Evolutionary conservation across 2,888 invertebrate species (phyloP), one percentile per base, ranked within the genome.

Genomic region (Megastigmus dorsalis): DNA sequence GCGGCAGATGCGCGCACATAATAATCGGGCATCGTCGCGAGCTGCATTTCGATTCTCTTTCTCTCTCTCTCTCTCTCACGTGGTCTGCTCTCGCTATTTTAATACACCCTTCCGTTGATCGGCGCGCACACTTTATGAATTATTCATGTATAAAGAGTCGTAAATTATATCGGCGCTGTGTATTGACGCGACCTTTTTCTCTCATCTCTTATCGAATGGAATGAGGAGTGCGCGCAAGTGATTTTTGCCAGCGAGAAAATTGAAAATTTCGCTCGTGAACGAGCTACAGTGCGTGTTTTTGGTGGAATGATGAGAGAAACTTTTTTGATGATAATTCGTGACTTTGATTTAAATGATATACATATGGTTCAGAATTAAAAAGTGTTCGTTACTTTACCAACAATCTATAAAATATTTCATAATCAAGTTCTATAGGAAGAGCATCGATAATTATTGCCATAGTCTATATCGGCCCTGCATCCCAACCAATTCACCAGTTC

Each of bases 1-100:
- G 68, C 78, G 62, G 59, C 65, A 75, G 78, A 78, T 78, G 78
- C 76, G 76, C 76, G 54, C 62, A 43, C 71, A 67, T 59, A 77
- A 78, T 78, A 78, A 79, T 79, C 77, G 45, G 45, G 36, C 55
- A 60, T 69, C 60, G 41, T 48, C 30, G 59, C 65, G 1, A 55
- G 41, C 74, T 75, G 62, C 76, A 69, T 50, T 65, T 74, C 54
- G 50, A 52, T 33, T 66, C 73, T 41, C 41, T 26, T 63, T n/a
- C 68, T 55, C 68, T 28, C 33, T 74, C 66, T 66, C 54, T 62
- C 23, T 69, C 54, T 57, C 55, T 65, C 59, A n/a, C n/a, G n/a
- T n/a, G n/a, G n/a, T n/a, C n/a, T n/a, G n/a, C n/a, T 18, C 36
- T 45, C 66, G 59, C 52, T 54, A 57, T 20, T 43, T 55, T 50